Percentiles rank a stretch among this genome's conserved stretches.
Evolutionary conservation across 1,140 invertebrate genomes (phyloP).

Genomic region (Microvelia longipes): DNA sequence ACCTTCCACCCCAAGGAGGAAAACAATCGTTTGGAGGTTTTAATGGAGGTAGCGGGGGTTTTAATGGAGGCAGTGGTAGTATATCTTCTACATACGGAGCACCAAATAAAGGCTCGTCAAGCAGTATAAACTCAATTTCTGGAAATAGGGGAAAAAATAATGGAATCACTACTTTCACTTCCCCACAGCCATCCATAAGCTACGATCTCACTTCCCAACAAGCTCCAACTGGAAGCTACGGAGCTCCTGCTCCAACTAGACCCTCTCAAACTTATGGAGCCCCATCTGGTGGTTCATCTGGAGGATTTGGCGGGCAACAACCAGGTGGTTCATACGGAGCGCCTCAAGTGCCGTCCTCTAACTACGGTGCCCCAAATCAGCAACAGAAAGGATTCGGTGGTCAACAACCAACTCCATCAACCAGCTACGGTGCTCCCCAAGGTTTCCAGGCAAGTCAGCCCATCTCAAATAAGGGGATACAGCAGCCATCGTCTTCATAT

Average conservation of each 20-base stretch:
- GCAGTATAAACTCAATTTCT: conserved; percentile 9
- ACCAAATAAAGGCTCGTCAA: conserved; percentile 5
- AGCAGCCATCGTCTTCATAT: neutral
- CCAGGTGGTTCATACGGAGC: conserved; percentile 1
- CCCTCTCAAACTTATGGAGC: conserved; percentile 14
- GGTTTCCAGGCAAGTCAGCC: neutral
- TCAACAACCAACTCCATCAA: neutral
- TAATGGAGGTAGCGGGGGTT: neutral
- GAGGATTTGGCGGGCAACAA: conserved; percentile 1
- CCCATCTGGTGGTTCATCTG: conserved; percentile 5
- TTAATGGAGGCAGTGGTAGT: neutral
- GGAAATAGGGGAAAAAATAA: conserved; percentile 8
- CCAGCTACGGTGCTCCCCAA: neutral
- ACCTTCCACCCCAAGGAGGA: conserved; percentile 7
- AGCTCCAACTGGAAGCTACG: conserved; percentile 14
- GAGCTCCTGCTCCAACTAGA: conserved; percentile 10
- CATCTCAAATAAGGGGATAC: neutral
- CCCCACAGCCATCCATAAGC: neutral
- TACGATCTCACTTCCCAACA: neutral
- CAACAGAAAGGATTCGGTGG: neutral
- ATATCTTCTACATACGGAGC: conserved; percentile 14
- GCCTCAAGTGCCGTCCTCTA: conserved; percentile 1
- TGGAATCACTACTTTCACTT: neutral
- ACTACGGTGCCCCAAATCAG: conserved; percentile 5
- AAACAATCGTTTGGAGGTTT: neutral